These are phyloP conservation scores for Dryocosmus kuriphilus DNA, from an alignment of 2,888 invertebrate genomes.

Conservation along the genomic window DNA sequence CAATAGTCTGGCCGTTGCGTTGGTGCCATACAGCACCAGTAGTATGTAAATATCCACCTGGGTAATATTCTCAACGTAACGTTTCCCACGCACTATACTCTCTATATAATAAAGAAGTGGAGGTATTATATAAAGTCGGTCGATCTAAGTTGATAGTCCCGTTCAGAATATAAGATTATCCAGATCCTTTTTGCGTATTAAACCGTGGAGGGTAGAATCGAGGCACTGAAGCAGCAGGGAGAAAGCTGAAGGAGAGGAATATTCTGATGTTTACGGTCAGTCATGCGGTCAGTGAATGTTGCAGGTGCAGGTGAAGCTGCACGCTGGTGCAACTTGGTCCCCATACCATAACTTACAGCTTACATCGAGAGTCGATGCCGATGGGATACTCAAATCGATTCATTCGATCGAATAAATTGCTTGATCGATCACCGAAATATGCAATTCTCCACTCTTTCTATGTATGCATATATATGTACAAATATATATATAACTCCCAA, in stretches of 20 bases:
- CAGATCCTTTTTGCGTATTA: slow-evolving; percentile 10
- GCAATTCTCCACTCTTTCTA: slow-evolving; percentile 13
- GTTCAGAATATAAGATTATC: slow-evolving; percentile 30
- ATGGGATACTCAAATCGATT: slow-evolving; percentile 34
- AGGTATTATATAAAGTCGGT: slow-evolving; percentile 32
- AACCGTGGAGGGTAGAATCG: slow-evolving; percentile 22
- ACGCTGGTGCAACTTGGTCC: slow-evolving; percentile 28
- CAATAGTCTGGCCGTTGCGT: too few species aligned
- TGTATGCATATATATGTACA: not conserved
- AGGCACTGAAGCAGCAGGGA: slow-evolving; percentile 2
- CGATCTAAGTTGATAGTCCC: slow-evolving; percentile 25
- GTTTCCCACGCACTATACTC: too few species aligned
- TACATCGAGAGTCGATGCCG: not conserved
- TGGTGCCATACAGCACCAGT: too few species aligned
- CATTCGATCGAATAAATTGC: slow-evolving; percentile 39
- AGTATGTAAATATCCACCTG: too few species aligned
- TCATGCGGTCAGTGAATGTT: slow-evolving; percentile 29
- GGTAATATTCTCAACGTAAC: too few species aligned
- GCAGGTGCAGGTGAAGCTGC: slow-evolving; percentile 38
- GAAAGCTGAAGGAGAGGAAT: slow-evolving; percentile 30
- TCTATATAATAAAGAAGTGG: not conserved
- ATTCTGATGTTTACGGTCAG: slow-evolving; percentile 31
- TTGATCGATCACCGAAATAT: slow-evolving; percentile 35
- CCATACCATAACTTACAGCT: not conserved
- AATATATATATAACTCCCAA: not conserved